Percentiles rank a stretch among this genome's conserved stretches.
Conservation (phyloP, 2,888 invertebrate species). For the Drosophila prostipennis region DNA sequence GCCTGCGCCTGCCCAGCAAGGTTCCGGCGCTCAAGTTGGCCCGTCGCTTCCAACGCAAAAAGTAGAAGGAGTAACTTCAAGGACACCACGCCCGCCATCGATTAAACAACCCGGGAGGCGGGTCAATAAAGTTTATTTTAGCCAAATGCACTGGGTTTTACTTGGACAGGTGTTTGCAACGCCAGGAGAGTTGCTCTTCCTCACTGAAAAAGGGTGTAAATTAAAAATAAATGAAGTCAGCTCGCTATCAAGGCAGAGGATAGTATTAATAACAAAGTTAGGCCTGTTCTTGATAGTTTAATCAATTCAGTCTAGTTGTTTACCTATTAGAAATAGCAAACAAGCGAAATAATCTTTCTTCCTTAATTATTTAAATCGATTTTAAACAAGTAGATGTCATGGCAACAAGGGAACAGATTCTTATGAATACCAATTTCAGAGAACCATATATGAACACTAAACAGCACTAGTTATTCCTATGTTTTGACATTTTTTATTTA, state of each 20-base stretch:
- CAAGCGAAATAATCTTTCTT: no score
- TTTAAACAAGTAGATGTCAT: not conserved
- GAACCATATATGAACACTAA: no score
- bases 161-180: no score
- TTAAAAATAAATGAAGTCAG: no score
- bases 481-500: slow-evolving; percentile 49
- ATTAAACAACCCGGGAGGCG: slow-evolving; percentile 60
- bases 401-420: not conserved
- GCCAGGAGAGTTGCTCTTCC: no score
- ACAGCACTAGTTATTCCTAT: no score
- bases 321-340: no score
- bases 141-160: not conserved
- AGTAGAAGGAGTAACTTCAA: slow-evolving; percentile 42
- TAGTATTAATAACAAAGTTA: not conserved
- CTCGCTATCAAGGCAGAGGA: no score
- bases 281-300: no score
- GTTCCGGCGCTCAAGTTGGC: slow-evolving; percentile 60
- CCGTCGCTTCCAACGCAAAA: slow-evolving; percentile 60
- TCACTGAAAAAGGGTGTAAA: no score
- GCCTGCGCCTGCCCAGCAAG: slow-evolving; percentile 72
- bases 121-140: slow-evolving; percentile 45
- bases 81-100: slow-evolving; percentile 57
- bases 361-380: not conserved
- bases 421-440: no score
- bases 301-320: no score